These are phyloP conservation scores for Bactericera cockerelli DNA, from an alignment of 1,140 invertebrate species.

Conservation along the genomic window DNA sequence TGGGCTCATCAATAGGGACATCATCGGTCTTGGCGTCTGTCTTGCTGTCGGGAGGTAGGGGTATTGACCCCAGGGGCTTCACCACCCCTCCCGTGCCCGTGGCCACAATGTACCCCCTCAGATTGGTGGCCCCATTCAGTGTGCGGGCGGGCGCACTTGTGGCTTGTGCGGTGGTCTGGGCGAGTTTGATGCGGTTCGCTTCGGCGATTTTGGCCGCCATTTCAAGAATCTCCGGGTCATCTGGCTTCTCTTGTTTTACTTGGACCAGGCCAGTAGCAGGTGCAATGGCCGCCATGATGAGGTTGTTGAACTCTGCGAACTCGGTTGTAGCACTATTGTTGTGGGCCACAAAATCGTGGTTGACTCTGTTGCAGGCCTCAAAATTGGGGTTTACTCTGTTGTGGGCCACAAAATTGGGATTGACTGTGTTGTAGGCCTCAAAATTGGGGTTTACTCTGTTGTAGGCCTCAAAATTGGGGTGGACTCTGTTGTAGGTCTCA, in stretches of 20 bases:
- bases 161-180: constrained; percentile 28
- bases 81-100: not conserved
- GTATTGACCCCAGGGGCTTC: not conserved
- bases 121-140: constrained; percentile 9
- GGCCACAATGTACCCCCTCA: not conserved
- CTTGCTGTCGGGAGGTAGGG: not conserved
- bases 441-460: too few relatives aligned
- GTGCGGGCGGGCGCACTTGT: not conserved
- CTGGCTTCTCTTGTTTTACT: constrained; percentile 28
- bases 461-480: too few relatives aligned
- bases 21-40: too few relatives aligned
- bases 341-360: too few relatives aligned
- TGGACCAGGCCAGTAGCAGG: not conserved
- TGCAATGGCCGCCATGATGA: too few relatives aligned
- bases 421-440: too few relatives aligned
- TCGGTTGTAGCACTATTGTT: too few relatives aligned
- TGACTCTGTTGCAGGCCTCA: too few relatives aligned
- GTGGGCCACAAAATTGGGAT: too few relatives aligned
- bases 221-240: constrained; percentile 72
- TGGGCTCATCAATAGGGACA: not conserved
- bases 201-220: constrained; percentile 72
- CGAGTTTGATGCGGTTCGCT: constrained; percentile 59
- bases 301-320: too few relatives aligned
- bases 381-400: too few relatives aligned
- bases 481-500: too few relatives aligned